phyloP scores from a whole-genome alignment of 2,113 vertebrate species.

The Axis porcinus region DNA sequence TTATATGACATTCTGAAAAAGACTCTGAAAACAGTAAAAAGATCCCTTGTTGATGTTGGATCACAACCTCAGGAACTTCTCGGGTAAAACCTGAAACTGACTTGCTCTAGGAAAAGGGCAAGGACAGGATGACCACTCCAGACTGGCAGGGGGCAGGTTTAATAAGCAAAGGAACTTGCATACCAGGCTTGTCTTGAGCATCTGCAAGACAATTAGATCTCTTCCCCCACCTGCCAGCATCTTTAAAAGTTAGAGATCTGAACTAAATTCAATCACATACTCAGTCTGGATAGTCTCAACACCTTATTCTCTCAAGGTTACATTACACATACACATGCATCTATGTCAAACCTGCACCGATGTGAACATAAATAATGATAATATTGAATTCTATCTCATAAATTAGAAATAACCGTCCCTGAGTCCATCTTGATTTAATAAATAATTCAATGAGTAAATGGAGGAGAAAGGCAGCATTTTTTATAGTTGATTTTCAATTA shows the following conservation, averaged over 20 bases:
- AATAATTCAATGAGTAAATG: neutral
- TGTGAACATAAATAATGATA: neutral
- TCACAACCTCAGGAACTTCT: neutral
- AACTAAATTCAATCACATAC: neutral
- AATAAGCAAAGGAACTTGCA: neutral
- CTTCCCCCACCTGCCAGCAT: neutral
- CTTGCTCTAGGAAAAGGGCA: neutral
- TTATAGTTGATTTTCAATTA: neutral
- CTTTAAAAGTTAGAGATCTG: neutral
- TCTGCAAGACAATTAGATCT: neutral
- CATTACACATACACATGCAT: neutral
- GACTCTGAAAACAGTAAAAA: neutral
- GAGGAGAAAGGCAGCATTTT: neutral
- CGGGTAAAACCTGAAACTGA: neutral
- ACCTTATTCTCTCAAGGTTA: neutral
- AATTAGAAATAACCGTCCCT: neutral
- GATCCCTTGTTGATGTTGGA: neutral
- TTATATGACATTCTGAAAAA: neutral
- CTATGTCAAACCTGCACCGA: neutral
- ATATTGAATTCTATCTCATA: neutral
- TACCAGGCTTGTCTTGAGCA: neutral
- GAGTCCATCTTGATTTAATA: neutral
- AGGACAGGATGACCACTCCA: neutral
- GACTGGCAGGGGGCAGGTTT: neutral
- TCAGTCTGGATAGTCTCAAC: neutral